Base-by-base conservation (phyloP, 2,888 invertebrate species). In the Eurytoma californica region DNA sequence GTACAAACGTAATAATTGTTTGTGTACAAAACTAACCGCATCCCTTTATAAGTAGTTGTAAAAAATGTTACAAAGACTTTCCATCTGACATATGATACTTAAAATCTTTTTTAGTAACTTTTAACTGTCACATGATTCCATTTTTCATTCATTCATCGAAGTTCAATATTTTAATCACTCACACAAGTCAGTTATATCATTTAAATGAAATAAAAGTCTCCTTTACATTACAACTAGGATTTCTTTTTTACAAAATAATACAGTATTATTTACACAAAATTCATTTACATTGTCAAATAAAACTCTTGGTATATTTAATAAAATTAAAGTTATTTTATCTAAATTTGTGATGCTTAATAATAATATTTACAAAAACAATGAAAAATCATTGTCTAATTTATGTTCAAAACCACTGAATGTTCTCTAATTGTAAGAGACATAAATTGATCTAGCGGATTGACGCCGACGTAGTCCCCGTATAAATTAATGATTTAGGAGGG, bases 181-280 rank as follows among this genome's bases (percentile, higher is more conserved):
- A 57, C 67, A 80, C 70, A 70, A 55, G 30, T 28, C 12, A 55
- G 20, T 57, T 49, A 1, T 24, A 72, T 69, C 14, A 68, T 49
- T 58, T 78, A 76, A 63, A 76, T 68, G 53, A 76, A 81, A 73
- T 75, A 79, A 78, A 81, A 79, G 81, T 81, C 81, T 81, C 70
- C 60, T 72, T 79, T 68, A 66, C 47, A 77, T 65, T 79, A 81
- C 53, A 81, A 75, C 77, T 81, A 79, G 61, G 13, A 57, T 72
- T 77, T 76, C 47, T 76, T 73, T 81, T 79, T 70, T 81, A 81
- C 81, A 81, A 81, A 79, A 79, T 79, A 74, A 24, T 81, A 81
- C 79, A 80, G 69, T 68, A 63, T 47, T 81, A 81, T 81, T 70
- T 81, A 81, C 81, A 81, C 28, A 30, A 73, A 55, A 72, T 67